Conservation (phyloP, 2,113 vertebrate genomes). For the Leptocoma aspasia region DNA sequence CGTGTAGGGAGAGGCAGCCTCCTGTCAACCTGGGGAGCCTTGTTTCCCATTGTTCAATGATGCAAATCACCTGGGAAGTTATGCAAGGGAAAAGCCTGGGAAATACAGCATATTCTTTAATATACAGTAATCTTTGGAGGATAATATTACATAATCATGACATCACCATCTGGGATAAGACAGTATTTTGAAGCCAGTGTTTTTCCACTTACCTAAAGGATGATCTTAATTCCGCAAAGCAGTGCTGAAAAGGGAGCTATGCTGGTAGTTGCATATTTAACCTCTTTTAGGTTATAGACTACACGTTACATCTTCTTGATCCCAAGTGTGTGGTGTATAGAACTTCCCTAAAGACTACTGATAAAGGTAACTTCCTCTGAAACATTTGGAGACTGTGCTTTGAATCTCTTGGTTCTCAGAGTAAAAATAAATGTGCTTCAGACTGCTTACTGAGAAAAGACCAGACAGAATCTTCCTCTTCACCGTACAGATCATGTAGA, state of each 20-base stretch:
- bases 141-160: neutral
- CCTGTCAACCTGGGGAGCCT: neutral
- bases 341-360: neutral
- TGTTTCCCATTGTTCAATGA: neutral
- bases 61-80: neutral
- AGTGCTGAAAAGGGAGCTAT: neutral
- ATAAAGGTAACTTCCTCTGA: neutral
- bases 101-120: neutral
- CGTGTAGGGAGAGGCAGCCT: neutral
- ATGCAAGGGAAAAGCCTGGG: neutral
- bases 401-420: neutral
- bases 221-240: neutral
- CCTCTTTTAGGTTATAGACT: neutral
- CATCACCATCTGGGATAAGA: neutral
- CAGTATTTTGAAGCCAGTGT: neutral
- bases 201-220: neutral
- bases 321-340: neutral
- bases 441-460: neutral
- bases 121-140: neutral
- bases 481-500: neutral
- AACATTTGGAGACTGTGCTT: neutral
- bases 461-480: neutral
- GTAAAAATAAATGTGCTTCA: neutral
- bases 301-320: neutral
- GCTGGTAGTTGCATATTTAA: neutral